Base-by-base conservation (phyloP, 2,888 invertebrate genomes). In the Plagodis dolabraria region DNA sequence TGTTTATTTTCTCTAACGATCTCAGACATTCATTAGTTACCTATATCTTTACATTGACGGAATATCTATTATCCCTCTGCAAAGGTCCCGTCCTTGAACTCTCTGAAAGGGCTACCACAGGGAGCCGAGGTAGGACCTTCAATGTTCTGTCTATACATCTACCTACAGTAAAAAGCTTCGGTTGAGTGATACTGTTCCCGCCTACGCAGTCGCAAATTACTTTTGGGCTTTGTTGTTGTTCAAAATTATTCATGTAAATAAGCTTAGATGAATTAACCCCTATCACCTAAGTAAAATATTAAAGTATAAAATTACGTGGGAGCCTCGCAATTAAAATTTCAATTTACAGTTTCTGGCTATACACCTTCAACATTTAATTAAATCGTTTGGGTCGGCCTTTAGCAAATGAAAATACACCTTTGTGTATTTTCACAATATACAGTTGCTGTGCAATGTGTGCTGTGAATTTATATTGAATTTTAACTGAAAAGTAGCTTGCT, bases 41-140 rank as follows among this genome's bases (percentile, higher is more conserved):
- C 22, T 22, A 22, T 48, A 9, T 7, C 36, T 36, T 36, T 36
- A 36, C 5, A 8, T 36, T 36, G 36, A 36, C 7, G 36, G 36
- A 1, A 36, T 36, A 51, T 48, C 33, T 52, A 47, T 58, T 49
- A 60, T 60, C 60, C 64, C 59, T 62, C 51, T 5, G 12, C 34
- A 58, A 64, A 64, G 64, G 64, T 60, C 61, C 38, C 50, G 66
- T 22, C 66, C 66, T 66, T 66, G 64, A 66, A 61, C 63, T 66
- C 50, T 47, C 7, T 36, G n/a, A 40, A 38, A 49, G 51, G 55
- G 48, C 47, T 54, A 52, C 51, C 59, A 48, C 46, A 57, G 47
- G 57, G 64, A 54, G 42, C 49, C 47, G 42, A 36, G 47, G 34
- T 52, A 50, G 57, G 48, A 57, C 55, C 60, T 60, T 60, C 51